phyloP scores from a whole-genome alignment of 2,113 vertebrate genomes.

The Hystrix brachyura region DNA sequence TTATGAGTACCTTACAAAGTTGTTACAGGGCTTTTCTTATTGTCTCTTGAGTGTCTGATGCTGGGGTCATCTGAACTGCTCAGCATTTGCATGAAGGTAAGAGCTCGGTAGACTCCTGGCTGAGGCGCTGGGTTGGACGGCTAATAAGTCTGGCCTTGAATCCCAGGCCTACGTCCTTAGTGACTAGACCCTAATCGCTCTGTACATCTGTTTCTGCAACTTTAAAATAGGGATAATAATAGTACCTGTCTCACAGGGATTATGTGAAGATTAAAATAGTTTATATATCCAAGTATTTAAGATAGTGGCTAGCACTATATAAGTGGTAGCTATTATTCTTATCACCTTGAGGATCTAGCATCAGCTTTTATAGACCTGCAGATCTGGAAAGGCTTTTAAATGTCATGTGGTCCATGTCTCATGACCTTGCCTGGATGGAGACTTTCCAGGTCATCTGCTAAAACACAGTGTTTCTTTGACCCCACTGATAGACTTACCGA shows the following conservation, averaged over 20 bases:
- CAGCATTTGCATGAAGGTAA: neutral
- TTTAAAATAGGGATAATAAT: constrained; percentile 57
- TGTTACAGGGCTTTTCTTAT: neutral
- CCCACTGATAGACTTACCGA: neutral
- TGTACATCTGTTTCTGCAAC: constrained; percentile 29
- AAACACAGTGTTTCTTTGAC: neutral
- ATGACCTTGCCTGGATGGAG: neutral
- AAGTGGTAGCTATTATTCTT: constrained; percentile 29
- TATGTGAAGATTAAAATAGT: constrained; percentile 60
- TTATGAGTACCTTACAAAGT: neutral
- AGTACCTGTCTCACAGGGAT: neutral
- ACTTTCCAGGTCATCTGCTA: constrained; percentile 8
- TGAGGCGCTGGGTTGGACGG: neutral
- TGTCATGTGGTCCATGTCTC: neutral
- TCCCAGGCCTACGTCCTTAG: neutral
- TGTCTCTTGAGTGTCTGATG: neutral
- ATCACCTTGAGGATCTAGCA: constrained; percentile 28
- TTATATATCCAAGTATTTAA: constrained; percentile 21
- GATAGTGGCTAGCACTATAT: neutral
- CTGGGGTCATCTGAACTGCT: neutral
- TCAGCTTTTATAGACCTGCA: neutral
- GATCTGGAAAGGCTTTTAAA: neutral
- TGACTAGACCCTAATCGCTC: neutral
- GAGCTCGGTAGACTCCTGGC: neutral
- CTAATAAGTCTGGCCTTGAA: neutral